Evolutionary conservation across 2,797 vertebrate genomes (phyloP).

Genomic region (Lutjanus argentimaculatus): DNA sequence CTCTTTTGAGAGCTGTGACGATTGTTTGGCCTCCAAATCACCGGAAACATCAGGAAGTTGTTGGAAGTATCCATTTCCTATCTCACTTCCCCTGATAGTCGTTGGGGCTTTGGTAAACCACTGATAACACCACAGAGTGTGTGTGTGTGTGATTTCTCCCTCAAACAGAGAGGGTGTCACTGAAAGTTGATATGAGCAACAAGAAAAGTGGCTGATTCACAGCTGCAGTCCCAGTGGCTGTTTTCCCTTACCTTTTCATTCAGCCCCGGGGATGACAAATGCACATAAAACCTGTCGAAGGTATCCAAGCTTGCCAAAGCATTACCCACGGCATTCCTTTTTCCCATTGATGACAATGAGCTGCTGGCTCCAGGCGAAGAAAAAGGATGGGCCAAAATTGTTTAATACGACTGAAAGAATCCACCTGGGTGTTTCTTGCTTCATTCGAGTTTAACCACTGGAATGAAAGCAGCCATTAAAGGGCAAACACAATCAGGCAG

Average conservation of each 20-base stretch:
- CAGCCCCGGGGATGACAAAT: slow-evolving; percentile 58
- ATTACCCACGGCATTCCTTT: slow-evolving; percentile 58
- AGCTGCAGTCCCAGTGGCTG: slow-evolving; percentile 43
- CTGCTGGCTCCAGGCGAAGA: slow-evolving; percentile 34
- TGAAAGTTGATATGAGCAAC: slow-evolving; percentile 65
- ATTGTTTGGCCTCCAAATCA: slow-evolving; percentile 70
- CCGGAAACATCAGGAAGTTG: slow-evolving; percentile 91
- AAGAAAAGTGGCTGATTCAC: slow-evolving; percentile 42
- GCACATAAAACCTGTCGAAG: slow-evolving; percentile 63
- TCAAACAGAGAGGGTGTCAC: slow-evolving; percentile 60
- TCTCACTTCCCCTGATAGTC: slow-evolving; percentile 82
- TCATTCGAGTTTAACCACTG: slow-evolving; percentile 48
- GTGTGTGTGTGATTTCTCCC: slow-evolving; percentile 41
- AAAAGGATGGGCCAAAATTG: slow-evolving; percentile 39
- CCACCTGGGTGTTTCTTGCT: slow-evolving; percentile 41
- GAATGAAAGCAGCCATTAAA: slow-evolving; percentile 45
- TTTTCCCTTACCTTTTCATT: slow-evolving; percentile 58
- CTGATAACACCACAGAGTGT: slow-evolving; percentile 56
- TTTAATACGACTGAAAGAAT: slow-evolving; percentile 38
- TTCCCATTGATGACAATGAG: slow-evolving; percentile 54
- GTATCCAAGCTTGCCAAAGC: slow-evolving; percentile 62
- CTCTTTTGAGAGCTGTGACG: slow-evolving; percentile 62
- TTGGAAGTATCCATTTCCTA: slow-evolving; percentile 90
- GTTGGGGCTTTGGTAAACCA: slow-evolving; percentile 70
- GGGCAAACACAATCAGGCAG: slow-evolving; percentile 30